Conservation (phyloP, 1,140 invertebrate genomes). For the Drosophila repleta region DNA sequence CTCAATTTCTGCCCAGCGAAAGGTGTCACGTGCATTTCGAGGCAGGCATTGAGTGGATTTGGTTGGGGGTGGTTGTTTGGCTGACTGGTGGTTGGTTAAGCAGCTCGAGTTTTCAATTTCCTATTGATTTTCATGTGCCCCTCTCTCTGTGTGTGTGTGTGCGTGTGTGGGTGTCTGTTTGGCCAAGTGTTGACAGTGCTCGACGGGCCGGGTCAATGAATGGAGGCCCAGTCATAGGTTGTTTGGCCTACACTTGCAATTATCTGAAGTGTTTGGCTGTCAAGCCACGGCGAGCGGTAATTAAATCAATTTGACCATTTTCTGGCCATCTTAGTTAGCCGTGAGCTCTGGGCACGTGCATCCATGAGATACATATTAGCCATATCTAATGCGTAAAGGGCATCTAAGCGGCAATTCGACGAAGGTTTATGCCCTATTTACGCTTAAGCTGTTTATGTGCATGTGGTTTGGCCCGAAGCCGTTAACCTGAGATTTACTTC, state of each 20-base stretch:
- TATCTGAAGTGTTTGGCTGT: slow-evolving; percentile 21
- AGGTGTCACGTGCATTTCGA: slow-evolving; percentile 54
- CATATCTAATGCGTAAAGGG: slow-evolving; percentile 10
- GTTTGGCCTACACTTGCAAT: slow-evolving; percentile 21
- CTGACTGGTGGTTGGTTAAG: slow-evolving; percentile 22
- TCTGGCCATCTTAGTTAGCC: slow-evolving; percentile 9
- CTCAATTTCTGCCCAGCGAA: slow-evolving; percentile 31
- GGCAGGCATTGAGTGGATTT: not conserved
- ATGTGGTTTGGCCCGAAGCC: not conserved
- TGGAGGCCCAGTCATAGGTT: slow-evolving; percentile 28
- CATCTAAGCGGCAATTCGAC: slow-evolving; percentile 13
- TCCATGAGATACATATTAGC: slow-evolving; percentile 17
- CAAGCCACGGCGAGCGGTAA: not conserved
- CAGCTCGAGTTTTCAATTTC: slow-evolving; percentile 38
- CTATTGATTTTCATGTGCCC: slow-evolving; percentile 64
- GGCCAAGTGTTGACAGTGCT: slow-evolving; percentile 56
- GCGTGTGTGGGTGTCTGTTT: slow-evolving; percentile 1
- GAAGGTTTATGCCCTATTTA: not conserved
- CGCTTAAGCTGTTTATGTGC: not conserved
- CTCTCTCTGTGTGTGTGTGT: not conserved
- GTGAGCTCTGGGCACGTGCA: slow-evolving; percentile 21
- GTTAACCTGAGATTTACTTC: slow-evolving; percentile 1
- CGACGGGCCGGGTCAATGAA: slow-evolving; percentile 41
- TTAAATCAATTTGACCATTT: slow-evolving; percentile 1
- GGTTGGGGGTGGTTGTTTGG: not conserved